These are phyloP conservation scores for Heliconius cydno DNA, from an alignment of 2,888 invertebrate genomes.

Conservation along the genomic window DNA sequence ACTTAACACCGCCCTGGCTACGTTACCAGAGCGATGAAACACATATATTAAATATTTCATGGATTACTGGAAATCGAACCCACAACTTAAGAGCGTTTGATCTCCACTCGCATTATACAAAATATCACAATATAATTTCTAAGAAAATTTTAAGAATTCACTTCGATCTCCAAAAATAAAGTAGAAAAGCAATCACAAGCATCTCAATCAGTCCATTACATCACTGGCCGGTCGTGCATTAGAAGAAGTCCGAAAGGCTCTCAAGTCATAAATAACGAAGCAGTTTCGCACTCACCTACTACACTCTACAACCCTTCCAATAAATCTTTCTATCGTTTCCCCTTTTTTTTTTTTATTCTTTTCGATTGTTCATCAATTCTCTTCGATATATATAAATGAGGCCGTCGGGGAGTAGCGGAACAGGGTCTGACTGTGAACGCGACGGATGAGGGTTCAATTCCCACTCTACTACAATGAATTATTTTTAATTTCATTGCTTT, in stretches of 20 bases:
- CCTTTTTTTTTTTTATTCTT: constrained; percentile 20
- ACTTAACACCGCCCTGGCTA: neutral
- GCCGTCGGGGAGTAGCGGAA: neutral
- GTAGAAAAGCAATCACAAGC: neutral
- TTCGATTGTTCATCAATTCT: constrained; percentile 25
- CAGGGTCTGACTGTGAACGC: no score
- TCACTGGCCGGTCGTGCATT: constrained; percentile 33
- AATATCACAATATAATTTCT: neutral
- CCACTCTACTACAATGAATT: no score
- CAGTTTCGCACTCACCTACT: constrained; percentile 37
- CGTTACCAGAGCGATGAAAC: no score
- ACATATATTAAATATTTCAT: neutral
- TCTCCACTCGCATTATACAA: neutral
- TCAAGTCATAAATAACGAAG: constrained; percentile 42
- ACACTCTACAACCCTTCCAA: constrained; percentile 36
- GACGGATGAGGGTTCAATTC: neutral
- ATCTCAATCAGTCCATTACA: constrained; percentile 26
- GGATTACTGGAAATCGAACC: no score
- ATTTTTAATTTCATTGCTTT: no score
- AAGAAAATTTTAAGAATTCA: neutral
- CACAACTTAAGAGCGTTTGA: no score
- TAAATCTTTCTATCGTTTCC: constrained; percentile 39
- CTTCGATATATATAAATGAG: neutral
- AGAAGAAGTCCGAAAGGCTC: constrained; percentile 37
- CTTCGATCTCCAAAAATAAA: constrained; percentile 16